Evolutionary conservation across 2,797 vertebrate genomes (phyloP), one percentile per base, ranked within the genome.

Genomic region (Bradypodion ventrale): DNA sequence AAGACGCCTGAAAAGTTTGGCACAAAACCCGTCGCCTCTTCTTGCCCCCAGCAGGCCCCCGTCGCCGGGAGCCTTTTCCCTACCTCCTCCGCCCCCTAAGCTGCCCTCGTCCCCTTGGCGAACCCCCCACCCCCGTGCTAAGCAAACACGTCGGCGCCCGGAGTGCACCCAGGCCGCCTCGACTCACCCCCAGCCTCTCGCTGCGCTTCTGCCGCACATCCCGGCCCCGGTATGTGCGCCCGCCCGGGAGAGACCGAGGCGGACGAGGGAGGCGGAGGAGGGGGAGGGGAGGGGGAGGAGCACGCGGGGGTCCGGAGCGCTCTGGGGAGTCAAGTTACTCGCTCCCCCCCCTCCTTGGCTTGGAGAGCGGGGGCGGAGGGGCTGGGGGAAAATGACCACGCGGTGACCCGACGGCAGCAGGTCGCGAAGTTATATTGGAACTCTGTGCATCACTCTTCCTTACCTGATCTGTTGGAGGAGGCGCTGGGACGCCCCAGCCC

Each of bases 181-280:
- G 66, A 94, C 96, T 96, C 93, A 96, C 96, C 95, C 94, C 90
- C 95, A 92, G 80, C 89, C 72, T 84, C 94, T 88, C 66, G 90
- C 82, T 75, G 93, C 93, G 82, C 92, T 89, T 94, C 93, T 91
- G 89, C 94, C 96, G 90, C 95, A 97, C 97, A 97, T 97, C 91
- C 95, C 97, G 96, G 88, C 91, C 84, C 88, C 72, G 83, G 87
- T 83, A 84, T 72, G 83, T 83, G 87, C 93, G 85, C 90, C 29
- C 93, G 85, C 90, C 29, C 46, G 42, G 76, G 52, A 56, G 80
- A 78, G 80, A 15, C 75, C 5, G 74, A 44, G 73, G 75, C 83
- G 86, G 40, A 44, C 60, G 16, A 21, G 86, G 89, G 88, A 87
- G 88, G 85, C 83, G 85, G 84, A 87, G 82, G n/a, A n/a, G 2